These are phyloP conservation scores for Eupithecia centaureata DNA, from an alignment of 2,888 invertebrate genomes.

Conservation along the genomic window DNA sequence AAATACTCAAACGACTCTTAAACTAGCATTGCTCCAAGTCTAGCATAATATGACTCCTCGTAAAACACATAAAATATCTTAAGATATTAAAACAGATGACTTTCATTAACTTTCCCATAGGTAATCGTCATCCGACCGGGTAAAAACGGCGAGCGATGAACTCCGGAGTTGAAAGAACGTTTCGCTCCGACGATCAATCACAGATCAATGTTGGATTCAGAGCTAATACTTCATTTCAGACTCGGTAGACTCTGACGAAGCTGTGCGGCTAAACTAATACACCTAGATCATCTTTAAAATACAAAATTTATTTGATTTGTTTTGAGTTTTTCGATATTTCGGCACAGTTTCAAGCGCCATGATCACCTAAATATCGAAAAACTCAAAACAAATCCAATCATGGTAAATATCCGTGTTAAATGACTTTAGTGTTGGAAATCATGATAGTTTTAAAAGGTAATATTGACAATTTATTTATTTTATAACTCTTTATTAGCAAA, in stretches of 20 bases:
- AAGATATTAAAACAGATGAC: constrained; percentile 45
- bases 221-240: constrained; percentile 2
- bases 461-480: no score
- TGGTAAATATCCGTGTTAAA: no score
- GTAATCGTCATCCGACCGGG: constrained; percentile 64
- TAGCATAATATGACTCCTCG: constrained; percentile 6
- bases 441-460: no score
- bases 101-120: constrained; percentile 72
- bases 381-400: no score
- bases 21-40: neutral
- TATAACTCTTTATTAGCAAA: no score
- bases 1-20: neutral
- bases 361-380: no score
- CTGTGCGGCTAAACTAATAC: no score
- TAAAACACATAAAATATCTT: constrained; percentile 20
- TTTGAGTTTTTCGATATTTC: no score
- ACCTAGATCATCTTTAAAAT: no score
- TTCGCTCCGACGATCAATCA: constrained; percentile 69
- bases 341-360: no score
- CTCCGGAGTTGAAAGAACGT: constrained; percentile 78
- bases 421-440: no score
- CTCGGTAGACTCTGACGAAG: neutral
- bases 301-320: no score
- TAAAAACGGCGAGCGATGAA: constrained; percentile 75
- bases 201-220: constrained; percentile 39